Percentiles rank a stretch among this genome's conserved stretches.
phyloP scores from a whole-genome alignment of 2,888 invertebrate genomes.

The Lamellibrachia satsuma region DNA sequence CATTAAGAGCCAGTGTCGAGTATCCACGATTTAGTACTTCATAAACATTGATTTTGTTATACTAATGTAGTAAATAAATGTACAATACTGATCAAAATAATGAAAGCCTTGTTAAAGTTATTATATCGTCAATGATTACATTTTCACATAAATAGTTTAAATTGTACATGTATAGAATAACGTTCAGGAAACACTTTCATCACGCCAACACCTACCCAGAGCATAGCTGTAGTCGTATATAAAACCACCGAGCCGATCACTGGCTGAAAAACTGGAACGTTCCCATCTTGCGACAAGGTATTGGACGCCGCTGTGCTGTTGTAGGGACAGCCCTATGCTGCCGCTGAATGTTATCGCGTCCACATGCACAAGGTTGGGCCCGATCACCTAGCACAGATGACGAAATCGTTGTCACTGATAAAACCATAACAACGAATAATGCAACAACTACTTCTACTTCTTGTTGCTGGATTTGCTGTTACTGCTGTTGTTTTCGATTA shows the following conservation, averaged over 20 bases:
- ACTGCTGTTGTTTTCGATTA: no score
- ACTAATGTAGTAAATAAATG: no score
- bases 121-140: no score
- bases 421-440: neutral
- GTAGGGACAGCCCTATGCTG: neutral
- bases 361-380: neutral
- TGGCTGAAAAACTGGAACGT: neutral
- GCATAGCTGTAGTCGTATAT: neutral
- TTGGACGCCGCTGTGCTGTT: neutral
- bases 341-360: neutral
- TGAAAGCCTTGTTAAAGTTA: no score
- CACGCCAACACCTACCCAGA: neutral
- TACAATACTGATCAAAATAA: no score
- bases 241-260: neutral
- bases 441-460: neutral
- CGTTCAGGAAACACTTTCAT: neutral
- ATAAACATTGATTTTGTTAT: no score
- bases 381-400: neutral
- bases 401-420: neutral
- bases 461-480: no score
- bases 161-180: neutral
- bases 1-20: no score
- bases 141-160: no score
- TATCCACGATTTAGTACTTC: no score
- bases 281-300: neutral